A percentile compares a stretch with the other conserved stretches of the same genome.
These are phyloP conservation scores for Chionis minor DNA, from an alignment of 2,113 vertebrate species.

Conservation along the genomic window DNA sequence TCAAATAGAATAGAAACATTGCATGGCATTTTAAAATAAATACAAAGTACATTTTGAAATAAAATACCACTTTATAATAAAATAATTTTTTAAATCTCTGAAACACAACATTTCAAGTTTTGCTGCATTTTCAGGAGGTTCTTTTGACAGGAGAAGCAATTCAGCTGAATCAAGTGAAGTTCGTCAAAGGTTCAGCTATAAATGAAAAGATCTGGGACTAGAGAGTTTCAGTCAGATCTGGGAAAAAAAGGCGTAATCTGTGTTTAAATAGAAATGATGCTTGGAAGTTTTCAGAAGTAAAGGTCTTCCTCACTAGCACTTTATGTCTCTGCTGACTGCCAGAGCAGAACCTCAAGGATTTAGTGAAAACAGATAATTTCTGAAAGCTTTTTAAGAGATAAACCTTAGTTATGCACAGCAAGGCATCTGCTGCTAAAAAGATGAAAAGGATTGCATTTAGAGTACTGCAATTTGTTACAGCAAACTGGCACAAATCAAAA, in stretches of 20 bases:
- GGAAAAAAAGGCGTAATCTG: neutral
- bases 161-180: neutral
- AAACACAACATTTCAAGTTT: neutral
- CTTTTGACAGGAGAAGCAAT: neutral
- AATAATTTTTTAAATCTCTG: neutral
- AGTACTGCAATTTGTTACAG: neutral
- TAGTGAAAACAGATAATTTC: neutral
- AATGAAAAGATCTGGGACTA: neutral
- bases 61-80: neutral
- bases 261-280: neutral
- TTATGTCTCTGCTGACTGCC: neutral
- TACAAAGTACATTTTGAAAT: neutral
- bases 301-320: neutral
- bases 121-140: neutral
- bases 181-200: neutral
- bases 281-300: neutral
- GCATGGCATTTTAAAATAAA: neutral
- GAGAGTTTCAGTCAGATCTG: neutral
- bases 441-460: neutral
- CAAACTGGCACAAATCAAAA: neutral
- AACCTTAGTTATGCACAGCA: neutral
- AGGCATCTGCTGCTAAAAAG: neutral
- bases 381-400: neutral
- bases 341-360: neutral
- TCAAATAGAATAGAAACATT: neutral